Conservation (phyloP, 2,888 invertebrate species). For the Venusia cambrica region DNA sequence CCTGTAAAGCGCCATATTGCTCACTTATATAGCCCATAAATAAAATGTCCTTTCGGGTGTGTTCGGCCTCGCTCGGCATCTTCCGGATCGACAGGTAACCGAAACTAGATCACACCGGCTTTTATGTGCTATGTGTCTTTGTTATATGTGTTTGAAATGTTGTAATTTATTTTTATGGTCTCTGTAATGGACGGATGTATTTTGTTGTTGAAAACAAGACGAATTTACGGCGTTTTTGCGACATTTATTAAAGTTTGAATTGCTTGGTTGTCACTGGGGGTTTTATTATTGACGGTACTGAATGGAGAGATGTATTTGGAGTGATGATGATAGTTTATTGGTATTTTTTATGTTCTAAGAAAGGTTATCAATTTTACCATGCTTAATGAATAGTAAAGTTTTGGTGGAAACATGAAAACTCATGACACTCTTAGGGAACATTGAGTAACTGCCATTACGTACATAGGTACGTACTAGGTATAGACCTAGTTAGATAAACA, state of each 20-base stretch:
- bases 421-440: too few species aligned
- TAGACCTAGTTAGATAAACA: too few species aligned
- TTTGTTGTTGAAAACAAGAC: constrained; percentile 22
- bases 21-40: constrained; percentile 58
- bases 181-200: constrained; percentile 22
- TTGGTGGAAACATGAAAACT: too few species aligned
- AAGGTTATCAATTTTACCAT: too few species aligned
- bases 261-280: constrained; percentile 6
- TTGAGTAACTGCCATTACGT: too few species aligned
- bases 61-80: constrained; percentile 18
- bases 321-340: too few species aligned
- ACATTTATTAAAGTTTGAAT: constrained; percentile 15
- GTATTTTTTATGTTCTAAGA: too few species aligned
- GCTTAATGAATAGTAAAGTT: too few species aligned
- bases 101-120: constrained; percentile 26
- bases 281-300: constrained; percentile 8
- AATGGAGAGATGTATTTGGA: constrained; percentile 1
- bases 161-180: constrained; percentile 25
- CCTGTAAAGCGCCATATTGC: constrained; percentile 51
- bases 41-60: constrained; percentile 37
- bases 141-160: constrained; percentile 22
- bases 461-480: too few species aligned
- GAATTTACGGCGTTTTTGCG: constrained; percentile 15
- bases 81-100: constrained; percentile 25
- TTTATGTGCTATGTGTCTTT: constrained; percentile 24